Conservation (phyloP, 1,140 invertebrate species). For the Pantala flavescens region DNA sequence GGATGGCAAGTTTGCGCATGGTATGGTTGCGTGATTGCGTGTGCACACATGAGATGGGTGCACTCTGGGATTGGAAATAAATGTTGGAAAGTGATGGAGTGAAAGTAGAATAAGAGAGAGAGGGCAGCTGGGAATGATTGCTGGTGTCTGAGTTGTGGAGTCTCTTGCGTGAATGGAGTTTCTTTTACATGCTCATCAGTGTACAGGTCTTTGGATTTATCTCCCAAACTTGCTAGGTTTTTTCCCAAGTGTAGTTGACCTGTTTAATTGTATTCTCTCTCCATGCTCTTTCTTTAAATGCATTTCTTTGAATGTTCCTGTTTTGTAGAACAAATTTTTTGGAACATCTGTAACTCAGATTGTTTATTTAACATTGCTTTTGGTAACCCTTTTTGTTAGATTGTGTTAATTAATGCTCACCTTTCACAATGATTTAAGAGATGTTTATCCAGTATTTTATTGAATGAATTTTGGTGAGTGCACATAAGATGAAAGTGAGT, state of each 20-base stretch:
- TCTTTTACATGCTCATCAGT: background rate
- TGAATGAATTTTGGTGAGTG: slow-evolving; percentile 1
- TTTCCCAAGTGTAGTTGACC: background rate
- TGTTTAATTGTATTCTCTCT: background rate
- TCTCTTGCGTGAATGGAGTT: background rate
- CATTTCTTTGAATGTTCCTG: background rate
- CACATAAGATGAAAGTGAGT: background rate
- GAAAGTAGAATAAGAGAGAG: background rate
- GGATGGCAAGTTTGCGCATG: background rate
- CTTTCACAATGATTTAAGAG: background rate
- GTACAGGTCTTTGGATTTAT: background rate
- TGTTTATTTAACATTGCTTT: background rate
- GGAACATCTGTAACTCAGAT: background rate
- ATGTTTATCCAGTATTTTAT: slow-evolving; percentile 4
- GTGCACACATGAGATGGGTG: background rate
- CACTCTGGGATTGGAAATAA: background rate
- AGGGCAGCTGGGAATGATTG: background rate
- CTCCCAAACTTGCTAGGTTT: background rate
- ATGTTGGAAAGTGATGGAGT: background rate
- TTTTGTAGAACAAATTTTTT: background rate
- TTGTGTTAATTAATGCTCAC: background rate
- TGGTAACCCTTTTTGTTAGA: background rate
- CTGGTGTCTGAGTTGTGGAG: background rate
- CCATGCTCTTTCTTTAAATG: background rate
- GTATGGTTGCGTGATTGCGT: background rate